Evolutionary conservation across 2,113 vertebrate genomes (phyloP), one percentile per base, ranked within the genome.

Genomic region (Bombycilla garrulus): DNA sequence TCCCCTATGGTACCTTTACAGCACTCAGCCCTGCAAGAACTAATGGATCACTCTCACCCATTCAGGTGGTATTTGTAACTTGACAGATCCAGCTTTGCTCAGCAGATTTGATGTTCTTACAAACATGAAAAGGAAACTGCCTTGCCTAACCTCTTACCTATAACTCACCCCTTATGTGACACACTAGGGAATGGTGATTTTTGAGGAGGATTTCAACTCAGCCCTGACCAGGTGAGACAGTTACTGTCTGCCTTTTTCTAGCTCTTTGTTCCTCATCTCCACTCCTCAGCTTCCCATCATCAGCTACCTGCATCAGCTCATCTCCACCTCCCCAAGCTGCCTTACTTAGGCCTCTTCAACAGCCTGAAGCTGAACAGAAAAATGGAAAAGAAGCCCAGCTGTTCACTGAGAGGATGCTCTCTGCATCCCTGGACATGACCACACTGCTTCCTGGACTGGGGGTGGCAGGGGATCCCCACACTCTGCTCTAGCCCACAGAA

Each of bases 401-500:
- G 6, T 29, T 44, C 5, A 1, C 36, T 82, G 44, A 61, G 18
- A 81, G 6, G 31, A 44, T 22, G 10, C 6, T 50, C 29, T 69
- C 45, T 28, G 29, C 54, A 77, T 12, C 40, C 40, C 29, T 42
- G 24, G 35, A 45, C 6, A 23, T 1, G 10, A 38, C 12, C 29
- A 56, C 13, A 6, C 18, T 35, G 6, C 33, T 42, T 69, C 23
- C 25, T 8, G 1, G n/a, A 17, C 36, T 42, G 12, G 4, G 10
- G 8, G 11, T 70, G 28, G 26, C 15, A 72, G 35, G 24, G 18
- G 9, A 69, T n/a, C 16, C 36, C 25, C 15, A 60, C 26, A 33
- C 4, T 3, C 8, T 0, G 0, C 23, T 45, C 29, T 2, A 42
- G 23, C 28, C 15, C 28, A 21, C 12, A 42, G 33, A 11, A 15